Evolutionary conservation across 2,888 invertebrate species (phyloP), one percentile per base, ranked within the genome.

Genomic region (Agapetus fuscipes): DNA sequence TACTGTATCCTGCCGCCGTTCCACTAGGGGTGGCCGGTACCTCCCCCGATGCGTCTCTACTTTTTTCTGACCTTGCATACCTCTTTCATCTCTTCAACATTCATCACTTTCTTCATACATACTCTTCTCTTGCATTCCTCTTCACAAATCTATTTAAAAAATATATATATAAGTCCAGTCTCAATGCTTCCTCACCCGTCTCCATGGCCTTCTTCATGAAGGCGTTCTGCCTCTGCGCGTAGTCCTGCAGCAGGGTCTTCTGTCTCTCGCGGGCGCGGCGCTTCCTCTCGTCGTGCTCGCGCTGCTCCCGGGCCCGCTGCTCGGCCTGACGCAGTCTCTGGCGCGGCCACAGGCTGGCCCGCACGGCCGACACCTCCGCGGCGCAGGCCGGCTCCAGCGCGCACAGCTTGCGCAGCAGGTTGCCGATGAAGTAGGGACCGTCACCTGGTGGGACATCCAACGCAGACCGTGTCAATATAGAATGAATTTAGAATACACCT

Each of bases 231-330:
- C 85, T 82, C 24, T 80, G 80, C 6, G 89, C 90, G 67, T 95
- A 93, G 57, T 95, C 90, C 20, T 83, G 86, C 87, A 96, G 90
- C 50, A 96, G 63, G 57, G 88, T 87, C 54, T 87, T 81, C 56
- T 95, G 94, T 2, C 95, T 74, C 54, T 94, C 94, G 51, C 84
- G 83, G 0, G 91, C 91, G 48, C 82, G 73, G 17, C 82, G 75
- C 17, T 87, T 76, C n/a, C 87, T 74, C 54, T 89, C 89, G 52
- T 88, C 88, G 48, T 83, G 77, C 54, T 90, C 89, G 39, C 77
- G 70, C 3, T 76, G 74, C 53, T 83, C 83, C 36, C 75, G 58
- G 1, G 73, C 74, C 28, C 77, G 72, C 50, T 81, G 80, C 54
- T 84, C 84, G 43, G 84, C 78, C 59, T 86, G 85, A 9, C 78